These are phyloP conservation scores for Harpagifer antarcticus DNA, from an alignment of 2,797 vertebrate genomes.

Conservation along the genomic window DNA sequence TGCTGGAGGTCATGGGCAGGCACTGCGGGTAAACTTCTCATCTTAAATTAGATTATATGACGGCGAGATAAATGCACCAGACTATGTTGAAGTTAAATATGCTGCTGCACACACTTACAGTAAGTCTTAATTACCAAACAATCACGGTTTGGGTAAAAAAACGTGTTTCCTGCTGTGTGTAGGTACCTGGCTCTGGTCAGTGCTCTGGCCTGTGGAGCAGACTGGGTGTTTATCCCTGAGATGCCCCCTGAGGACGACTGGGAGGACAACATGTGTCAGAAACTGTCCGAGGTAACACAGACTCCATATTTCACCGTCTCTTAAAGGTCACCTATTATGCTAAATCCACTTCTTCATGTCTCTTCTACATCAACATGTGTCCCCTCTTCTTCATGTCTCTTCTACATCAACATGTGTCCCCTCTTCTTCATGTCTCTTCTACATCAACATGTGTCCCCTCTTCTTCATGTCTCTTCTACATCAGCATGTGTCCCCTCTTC, in stretches of 20 bases:
- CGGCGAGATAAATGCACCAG: not conserved
- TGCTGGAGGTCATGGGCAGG: constrained; percentile 97
- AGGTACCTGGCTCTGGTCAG: constrained; percentile 94
- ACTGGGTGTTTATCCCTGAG: constrained; percentile 98
- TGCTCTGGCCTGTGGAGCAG: constrained; percentile 95
- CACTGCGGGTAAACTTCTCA: constrained; percentile 92
- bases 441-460: too few species aligned
- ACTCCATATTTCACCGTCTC: not conserved
- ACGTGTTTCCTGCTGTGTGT: not conserved
- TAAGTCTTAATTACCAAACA: not conserved
- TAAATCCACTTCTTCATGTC: too few species aligned
- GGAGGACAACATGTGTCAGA: constrained; percentile 94
- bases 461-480: too few species aligned
- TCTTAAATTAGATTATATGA: not conserved
- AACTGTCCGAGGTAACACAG: constrained; percentile 93
- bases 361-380: too few species aligned
- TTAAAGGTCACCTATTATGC: too few species aligned
- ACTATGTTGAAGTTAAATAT: not conserved
- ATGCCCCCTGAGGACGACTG: constrained; percentile 95
- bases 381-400: too few species aligned
- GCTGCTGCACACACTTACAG: not conserved
- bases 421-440: too few species aligned
- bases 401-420: too few species aligned
- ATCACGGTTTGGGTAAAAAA: not conserved
- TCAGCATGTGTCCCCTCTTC: too few species aligned